A percentile compares a stretch with the other conserved stretches of the same genome.
Conservation (phyloP, 2,797 vertebrate genomes). For the Thalassophryne amazonica region DNA sequence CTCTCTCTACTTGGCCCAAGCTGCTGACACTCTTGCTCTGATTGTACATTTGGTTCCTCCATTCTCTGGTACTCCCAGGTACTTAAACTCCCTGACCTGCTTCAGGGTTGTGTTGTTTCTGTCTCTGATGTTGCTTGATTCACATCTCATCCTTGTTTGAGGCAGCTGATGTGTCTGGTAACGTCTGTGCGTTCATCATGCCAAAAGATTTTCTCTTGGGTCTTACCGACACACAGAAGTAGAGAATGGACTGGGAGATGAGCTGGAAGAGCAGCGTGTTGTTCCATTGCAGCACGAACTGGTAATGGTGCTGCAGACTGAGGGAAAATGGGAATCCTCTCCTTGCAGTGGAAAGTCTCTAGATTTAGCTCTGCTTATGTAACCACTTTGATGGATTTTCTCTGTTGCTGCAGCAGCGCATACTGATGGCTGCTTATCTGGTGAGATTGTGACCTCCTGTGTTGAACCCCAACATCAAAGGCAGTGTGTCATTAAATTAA, state of each 20-base stretch:
- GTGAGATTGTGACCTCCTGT: constrained; percentile 27
- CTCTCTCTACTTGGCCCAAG: no score
- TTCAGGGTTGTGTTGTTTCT: no score
- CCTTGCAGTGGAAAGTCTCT: constrained; percentile 28
- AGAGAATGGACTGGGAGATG: neutral
- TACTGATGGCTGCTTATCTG: constrained; percentile 35
- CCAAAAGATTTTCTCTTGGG: no score
- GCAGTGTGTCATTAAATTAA: neutral
- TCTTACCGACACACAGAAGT: no score
- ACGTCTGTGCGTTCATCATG: no score
- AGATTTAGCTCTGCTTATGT: constrained; percentile 49
- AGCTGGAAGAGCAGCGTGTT: neutral
- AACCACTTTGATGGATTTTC: constrained; percentile 51
- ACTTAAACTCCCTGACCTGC: no score
- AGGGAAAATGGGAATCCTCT: constrained; percentile 27
- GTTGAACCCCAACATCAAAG: neutral
- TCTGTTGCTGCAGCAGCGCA: constrained; percentile 40
- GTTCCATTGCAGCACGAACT: constrained; percentile 3
- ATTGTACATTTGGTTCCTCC: no score
- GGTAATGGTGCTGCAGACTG: constrained; percentile 15
- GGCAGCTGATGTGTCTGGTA: no score
- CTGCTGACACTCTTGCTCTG: no score
- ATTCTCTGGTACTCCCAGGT: no score
- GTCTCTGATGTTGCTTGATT: no score
- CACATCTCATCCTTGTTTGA: no score